Base-by-base conservation (phyloP, 2,888 invertebrate species). In the Gnatocerus cornutus region DNA sequence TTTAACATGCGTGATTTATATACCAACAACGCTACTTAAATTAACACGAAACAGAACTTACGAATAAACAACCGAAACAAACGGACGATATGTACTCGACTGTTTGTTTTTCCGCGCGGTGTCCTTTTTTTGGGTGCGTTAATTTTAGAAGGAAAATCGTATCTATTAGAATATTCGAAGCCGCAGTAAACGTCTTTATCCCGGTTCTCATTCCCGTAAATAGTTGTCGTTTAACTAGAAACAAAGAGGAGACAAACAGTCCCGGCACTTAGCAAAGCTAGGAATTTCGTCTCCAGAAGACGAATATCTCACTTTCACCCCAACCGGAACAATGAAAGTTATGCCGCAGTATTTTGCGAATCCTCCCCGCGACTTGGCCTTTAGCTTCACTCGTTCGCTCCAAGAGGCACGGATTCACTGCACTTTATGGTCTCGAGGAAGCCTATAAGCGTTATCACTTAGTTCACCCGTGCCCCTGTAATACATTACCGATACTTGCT, bases 401-500 rank as follows among this genome's bases (percentile, higher is more conserved):
- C 77, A 79, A 76, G 75, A 78, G 76, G 78, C 80, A 78, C 79
- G 80, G 78, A 78, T 80, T 79, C 78, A 69, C 76, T 72, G 74
- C 78, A 78, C 78, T 80, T 80, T 80, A 81, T 80, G 81, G 80
- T 78, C 78, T 80, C 79, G 69, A 71, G 76, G 75, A 75, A 79
- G 79, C 79, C 80, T 80, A 79, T 79, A 79, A 81, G 77, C 81
- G 79, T 80, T 82, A 81, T 82, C 81, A 79, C 81, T 79, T 79
- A 78, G 76, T 79, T 76, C 50, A 29, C 72, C 76, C 65, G 62
- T 71, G 68, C 71, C 69, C 74, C 70, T 76, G 71, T 80, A 81
- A 82, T 83, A 83, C 80, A 79, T 83, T 82, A 83, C 80, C 83
- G 80, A 83, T 83, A 83, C 80, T 80, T 82, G 82, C 77, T 79